Evolutionary conservation across 2,888 invertebrate genomes (phyloP).

Genomic region (Metacarcinus magister): DNA sequence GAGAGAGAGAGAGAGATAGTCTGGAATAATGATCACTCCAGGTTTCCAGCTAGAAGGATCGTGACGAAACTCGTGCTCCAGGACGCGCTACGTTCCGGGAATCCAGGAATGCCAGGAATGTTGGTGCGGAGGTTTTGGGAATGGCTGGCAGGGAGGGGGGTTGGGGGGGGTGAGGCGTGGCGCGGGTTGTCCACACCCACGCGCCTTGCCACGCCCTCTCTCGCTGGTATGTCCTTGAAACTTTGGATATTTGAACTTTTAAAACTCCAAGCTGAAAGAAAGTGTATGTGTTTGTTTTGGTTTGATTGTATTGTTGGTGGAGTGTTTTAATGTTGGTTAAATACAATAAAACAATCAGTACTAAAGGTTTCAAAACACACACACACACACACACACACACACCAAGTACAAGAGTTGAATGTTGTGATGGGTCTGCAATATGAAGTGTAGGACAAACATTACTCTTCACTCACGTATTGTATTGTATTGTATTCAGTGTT

Average conservation of each 20-base stretch:
- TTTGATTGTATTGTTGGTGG: no score
- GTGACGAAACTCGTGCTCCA: not conserved
- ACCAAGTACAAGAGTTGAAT: no score
- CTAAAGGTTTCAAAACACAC: no score
- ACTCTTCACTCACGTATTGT: no score
- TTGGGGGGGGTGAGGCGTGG: not conserved
- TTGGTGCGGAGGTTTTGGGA: not conserved
- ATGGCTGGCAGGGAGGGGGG: not conserved
- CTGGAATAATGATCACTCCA: not conserved
- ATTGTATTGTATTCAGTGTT: no score
- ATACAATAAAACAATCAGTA: no score
- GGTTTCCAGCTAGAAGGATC: not conserved
- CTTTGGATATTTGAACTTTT: not conserved
- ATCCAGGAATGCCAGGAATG: not conserved
- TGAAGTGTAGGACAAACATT: no score
- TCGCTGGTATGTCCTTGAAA: not conserved
- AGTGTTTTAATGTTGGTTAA: no score
- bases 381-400: no score
- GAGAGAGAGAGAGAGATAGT: slow-evolving; percentile 30
- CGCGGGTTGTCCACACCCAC: not conserved
- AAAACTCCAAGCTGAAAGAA: not conserved
- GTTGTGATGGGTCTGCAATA: no score
- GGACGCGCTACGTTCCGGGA: not conserved
- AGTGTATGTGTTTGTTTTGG: not conserved
- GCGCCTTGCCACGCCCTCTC: not conserved